A percentile compares a stretch with the other conserved stretches of the same genome.
phyloP scores from a whole-genome alignment of 2,113 vertebrate genomes.

The Osmerus mordax region DNA sequence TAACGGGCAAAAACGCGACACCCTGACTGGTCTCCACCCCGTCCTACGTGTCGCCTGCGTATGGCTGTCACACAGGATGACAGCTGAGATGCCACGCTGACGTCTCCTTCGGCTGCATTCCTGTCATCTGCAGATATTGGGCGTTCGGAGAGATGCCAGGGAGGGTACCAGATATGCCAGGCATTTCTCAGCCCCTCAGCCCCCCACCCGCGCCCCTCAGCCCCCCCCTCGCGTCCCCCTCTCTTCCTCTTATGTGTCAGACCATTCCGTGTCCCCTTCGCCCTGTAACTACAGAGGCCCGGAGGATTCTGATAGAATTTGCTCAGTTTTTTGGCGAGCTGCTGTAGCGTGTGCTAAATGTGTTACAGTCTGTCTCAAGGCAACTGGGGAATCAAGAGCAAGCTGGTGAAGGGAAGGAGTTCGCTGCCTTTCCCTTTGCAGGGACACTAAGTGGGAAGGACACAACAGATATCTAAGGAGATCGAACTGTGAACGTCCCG shows the following conservation, averaged over 20 bases:
- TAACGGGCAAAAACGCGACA: background rate
- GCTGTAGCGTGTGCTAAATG: conserved; percentile 9
- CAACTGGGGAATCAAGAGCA: conserved; percentile 3
- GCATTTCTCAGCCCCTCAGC: conserved; percentile 34
- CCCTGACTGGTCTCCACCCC: background rate
- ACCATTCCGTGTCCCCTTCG: conserved; percentile 25
- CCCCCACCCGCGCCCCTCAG: background rate
- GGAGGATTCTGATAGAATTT: background rate
- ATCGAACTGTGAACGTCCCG: background rate
- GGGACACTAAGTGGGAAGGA: background rate
- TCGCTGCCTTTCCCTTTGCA: conserved; percentile 1
- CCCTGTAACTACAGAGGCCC: conserved; percentile 10
- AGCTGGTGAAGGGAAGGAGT: conserved; percentile 8
- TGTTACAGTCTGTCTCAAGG: conserved; percentile 6
- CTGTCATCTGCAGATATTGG: conserved; percentile 45
- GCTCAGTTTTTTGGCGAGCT: background rate
- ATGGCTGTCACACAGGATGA: conserved; percentile 10
- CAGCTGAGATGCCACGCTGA: conserved; percentile 20
- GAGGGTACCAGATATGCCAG: conserved; percentile 30
- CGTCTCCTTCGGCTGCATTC: conserved; percentile 41
- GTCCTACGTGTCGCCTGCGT: conserved; percentile 1
- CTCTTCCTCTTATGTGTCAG: conserved; percentile 24
- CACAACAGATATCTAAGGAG: background rate
- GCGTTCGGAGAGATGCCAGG: conserved; percentile 18
- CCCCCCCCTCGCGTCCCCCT: conserved; percentile 5